Evolutionary conservation across 1,140 invertebrate genomes (phyloP).

Genomic region (Temnothorax curvispinosus): DNA sequence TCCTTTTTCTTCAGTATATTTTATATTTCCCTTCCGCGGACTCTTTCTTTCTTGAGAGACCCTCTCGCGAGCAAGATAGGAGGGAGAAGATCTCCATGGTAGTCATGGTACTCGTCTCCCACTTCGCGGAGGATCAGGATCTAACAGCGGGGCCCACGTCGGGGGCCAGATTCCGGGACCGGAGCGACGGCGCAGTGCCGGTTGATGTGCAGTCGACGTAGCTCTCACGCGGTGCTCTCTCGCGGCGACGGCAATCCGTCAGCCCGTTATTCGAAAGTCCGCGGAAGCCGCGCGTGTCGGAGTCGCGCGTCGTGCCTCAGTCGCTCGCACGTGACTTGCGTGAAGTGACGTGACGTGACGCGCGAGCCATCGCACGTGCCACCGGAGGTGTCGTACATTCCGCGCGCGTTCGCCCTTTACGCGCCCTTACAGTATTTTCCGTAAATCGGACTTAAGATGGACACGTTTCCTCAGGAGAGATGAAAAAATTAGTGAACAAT

Average conservation of each 20-base stretch:
- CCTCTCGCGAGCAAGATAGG: not conserved
- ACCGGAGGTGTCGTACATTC: not conserved
- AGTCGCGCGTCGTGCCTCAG: conserved; percentile 31
- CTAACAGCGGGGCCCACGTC: not conserved
- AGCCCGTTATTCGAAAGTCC: conserved; percentile 52
- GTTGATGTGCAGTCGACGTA: not conserved
- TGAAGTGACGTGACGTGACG: conserved; percentile 20
- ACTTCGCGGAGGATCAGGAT: conserved; percentile 10
- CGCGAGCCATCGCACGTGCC: conserved; percentile 24
- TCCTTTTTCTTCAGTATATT: not conserved
- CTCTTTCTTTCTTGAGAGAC: not conserved
- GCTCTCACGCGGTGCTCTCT: not conserved
- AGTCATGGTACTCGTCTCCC: not conserved
- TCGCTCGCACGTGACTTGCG: conserved; percentile 35
- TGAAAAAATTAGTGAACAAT: not conserved
- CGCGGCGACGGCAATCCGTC: not conserved
- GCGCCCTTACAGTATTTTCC: not conserved
- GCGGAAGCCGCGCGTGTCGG: conserved; percentile 24
- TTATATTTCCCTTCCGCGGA: not conserved
- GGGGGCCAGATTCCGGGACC: conserved; percentile 24
- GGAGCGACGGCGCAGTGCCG: conserved; percentile 33
- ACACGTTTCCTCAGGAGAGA: not conserved
- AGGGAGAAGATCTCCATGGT: conserved; percentile 7
- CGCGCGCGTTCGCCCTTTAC: not conserved
- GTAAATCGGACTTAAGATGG: not conserved